A percentile compares a stretch with the other conserved stretches of the same genome.
These are phyloP conservation scores for Tetragonisca angustula DNA, from an alignment of 2,888 invertebrate genomes.

Conservation along the genomic window DNA sequence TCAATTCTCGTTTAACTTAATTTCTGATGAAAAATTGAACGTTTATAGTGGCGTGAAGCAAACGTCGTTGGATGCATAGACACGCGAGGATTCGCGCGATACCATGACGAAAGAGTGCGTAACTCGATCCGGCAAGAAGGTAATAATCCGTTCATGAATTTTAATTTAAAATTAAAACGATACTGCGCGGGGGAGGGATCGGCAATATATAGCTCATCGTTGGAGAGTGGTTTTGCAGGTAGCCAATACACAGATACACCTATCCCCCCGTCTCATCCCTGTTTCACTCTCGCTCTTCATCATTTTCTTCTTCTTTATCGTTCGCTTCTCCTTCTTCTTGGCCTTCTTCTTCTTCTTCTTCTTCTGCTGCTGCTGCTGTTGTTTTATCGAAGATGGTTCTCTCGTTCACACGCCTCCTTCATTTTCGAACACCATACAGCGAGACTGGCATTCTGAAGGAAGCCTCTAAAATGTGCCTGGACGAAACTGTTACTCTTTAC, in stretches of 20 bases:
- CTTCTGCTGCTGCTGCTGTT: constrained; percentile 48
- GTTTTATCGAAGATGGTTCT: constrained; percentile 59
- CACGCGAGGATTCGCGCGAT: constrained; percentile 40
- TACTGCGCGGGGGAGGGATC: constrained; percentile 76
- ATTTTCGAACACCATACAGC: constrained; percentile 50
- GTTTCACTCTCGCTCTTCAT: constrained; percentile 57
- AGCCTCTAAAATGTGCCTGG: constrained; percentile 42
- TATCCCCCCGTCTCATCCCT: constrained; percentile 65
- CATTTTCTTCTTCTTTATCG: constrained; percentile 56
- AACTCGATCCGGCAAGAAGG: constrained; percentile 76
- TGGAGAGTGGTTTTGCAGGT: constrained; percentile 77
- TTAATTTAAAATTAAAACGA: constrained; percentile 81
- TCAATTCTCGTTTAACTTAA: background rate
- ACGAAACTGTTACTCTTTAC: constrained; percentile 35
- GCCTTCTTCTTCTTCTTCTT: constrained; percentile 35
- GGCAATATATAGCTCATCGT: constrained; percentile 71
- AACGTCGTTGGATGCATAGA: constrained; percentile 55
- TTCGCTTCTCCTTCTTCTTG: constrained; percentile 49
- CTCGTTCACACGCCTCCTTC: constrained; percentile 70
- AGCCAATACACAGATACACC: constrained; percentile 75
- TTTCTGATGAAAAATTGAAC: background rate
- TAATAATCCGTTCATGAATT: constrained; percentile 79
- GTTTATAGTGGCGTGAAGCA: constrained; percentile 37
- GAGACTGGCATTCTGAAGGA: constrained; percentile 45
- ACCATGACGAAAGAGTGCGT: constrained; percentile 66